These are phyloP conservation scores for Cephalotes varians DNA, from an alignment of 2,888 invertebrate species.

Conservation along the genomic window DNA sequence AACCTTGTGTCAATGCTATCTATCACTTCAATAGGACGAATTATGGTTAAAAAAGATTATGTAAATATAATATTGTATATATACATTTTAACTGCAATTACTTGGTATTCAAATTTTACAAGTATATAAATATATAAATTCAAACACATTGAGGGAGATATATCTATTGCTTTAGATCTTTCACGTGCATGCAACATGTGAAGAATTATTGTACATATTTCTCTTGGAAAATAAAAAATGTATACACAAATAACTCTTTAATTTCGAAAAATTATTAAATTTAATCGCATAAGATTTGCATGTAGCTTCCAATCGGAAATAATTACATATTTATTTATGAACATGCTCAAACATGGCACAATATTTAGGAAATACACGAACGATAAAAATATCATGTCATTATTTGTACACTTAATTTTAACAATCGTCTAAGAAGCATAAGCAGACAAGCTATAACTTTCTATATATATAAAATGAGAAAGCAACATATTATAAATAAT, in stretches of 20 bases:
- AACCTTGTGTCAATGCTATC: neutral
- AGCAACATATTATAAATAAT: neutral
- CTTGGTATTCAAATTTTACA: constrained; percentile 7
- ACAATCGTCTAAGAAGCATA: constrained; percentile 12
- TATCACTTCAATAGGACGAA: constrained; percentile 12
- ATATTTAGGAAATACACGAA: constrained; percentile 28
- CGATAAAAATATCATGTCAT: constrained; percentile 50
- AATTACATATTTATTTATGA: neutral
- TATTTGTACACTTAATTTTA: constrained; percentile 1
- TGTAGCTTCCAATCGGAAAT: neutral
- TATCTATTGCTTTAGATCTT: constrained; percentile 17
- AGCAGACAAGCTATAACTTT: neutral
- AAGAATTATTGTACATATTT: constrained; percentile 6
- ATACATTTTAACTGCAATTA: constrained; percentile 7
- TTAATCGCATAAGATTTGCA: neutral
- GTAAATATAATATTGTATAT: neutral
- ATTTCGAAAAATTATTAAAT: neutral
- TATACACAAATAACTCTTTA: neutral
- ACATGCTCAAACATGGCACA: constrained; percentile 14
- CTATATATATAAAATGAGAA: constrained; percentile 1
- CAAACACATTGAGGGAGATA: neutral
- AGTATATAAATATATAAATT: neutral
- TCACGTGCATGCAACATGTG: neutral
- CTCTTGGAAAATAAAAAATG: neutral
- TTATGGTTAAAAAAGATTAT: constrained; percentile 1